phyloP scores from a whole-genome alignment of 1,140 invertebrate species.

The Mactra quadrangularis region DNA sequence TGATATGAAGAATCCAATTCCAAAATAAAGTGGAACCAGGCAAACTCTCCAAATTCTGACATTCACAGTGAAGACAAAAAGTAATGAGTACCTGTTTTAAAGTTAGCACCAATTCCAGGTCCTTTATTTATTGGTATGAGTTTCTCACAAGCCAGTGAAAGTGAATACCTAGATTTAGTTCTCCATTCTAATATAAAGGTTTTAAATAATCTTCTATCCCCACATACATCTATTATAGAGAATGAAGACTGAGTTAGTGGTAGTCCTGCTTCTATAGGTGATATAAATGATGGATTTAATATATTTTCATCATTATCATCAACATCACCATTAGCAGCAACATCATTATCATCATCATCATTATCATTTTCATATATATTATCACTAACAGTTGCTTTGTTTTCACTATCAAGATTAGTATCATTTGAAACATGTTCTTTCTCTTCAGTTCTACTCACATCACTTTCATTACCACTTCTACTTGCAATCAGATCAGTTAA shows the following conservation, averaged over 20 bases:
- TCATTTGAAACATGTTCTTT: too few relatives aligned
- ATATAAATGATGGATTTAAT: conserved; percentile 57
- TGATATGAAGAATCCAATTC: too few relatives aligned
- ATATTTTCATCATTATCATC: conserved; percentile 38
- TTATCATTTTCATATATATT: neutral
- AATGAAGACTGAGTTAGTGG: conserved; percentile 75
- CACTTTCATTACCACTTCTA: too few relatives aligned
- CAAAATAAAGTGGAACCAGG: too few relatives aligned
- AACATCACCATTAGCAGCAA: conserved; percentile 15
- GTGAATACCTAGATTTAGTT: conserved; percentile 73
- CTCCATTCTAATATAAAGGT: conserved; percentile 83
- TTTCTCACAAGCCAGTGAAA: conserved; percentile 82
- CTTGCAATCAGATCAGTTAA: too few relatives aligned
- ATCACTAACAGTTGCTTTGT: neutral
- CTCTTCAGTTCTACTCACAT: neutral
- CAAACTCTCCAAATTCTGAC: too few relatives aligned
- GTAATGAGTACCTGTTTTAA: conserved; percentile 63
- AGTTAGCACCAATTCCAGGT: conserved; percentile 74
- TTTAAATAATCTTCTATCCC: conserved; percentile 79
- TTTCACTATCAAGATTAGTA: neutral
- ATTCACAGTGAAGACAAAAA: too few relatives aligned
- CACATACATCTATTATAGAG: conserved; percentile 83
- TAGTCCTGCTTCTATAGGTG: conserved; percentile 61
- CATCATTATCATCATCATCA: conserved; percentile 6
- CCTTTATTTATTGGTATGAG: conserved; percentile 49